Percentiles rank a stretch among this genome's conserved stretches.
phyloP scores from a whole-genome alignment of 2,113 vertebrate genomes.

The Epinephelus moara region DNA sequence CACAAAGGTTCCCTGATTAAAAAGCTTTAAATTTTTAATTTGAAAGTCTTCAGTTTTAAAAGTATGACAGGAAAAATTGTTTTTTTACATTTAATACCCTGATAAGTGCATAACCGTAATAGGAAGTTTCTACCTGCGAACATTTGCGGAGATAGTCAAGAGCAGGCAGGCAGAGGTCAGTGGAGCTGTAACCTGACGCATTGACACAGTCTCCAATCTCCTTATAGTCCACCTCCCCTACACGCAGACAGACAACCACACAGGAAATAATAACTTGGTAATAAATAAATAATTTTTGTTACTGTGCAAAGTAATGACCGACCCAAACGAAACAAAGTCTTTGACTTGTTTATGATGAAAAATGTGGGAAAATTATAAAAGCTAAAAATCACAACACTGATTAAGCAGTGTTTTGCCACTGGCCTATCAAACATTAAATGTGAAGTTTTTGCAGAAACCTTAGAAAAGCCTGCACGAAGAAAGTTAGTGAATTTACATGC shows the following conservation, averaged over 20 bases:
- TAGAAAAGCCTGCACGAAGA: too few species aligned
- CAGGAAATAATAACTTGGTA: not conserved
- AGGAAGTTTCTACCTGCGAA: constrained; percentile 90
- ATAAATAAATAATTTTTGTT: not conserved
- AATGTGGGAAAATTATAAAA: not conserved
- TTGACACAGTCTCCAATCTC: constrained; percentile 92
- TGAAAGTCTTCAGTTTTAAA: not conserved
- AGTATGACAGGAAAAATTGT: too few species aligned
- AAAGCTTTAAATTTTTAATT: not conserved
- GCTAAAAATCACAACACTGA: too few species aligned
- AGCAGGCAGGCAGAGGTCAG: constrained; percentile 96
- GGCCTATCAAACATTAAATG: too few species aligned
- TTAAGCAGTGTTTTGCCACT: too few species aligned
- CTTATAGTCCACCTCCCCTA: constrained; percentile 94
- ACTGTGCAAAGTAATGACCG: not conserved
- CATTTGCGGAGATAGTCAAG: constrained; percentile 96
- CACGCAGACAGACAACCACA: constrained; percentile 12
- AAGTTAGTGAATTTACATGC: not conserved
- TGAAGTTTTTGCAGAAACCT: too few species aligned
- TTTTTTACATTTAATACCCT: too few species aligned
- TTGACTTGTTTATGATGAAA: not conserved
- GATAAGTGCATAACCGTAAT: not conserved
- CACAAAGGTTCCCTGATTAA: not conserved
- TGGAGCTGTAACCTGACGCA: constrained; percentile 87
- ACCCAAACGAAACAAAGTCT: not conserved